Base-by-base conservation (phyloP, 2,888 invertebrate species). In the Pristionchus mayeri region DNA sequence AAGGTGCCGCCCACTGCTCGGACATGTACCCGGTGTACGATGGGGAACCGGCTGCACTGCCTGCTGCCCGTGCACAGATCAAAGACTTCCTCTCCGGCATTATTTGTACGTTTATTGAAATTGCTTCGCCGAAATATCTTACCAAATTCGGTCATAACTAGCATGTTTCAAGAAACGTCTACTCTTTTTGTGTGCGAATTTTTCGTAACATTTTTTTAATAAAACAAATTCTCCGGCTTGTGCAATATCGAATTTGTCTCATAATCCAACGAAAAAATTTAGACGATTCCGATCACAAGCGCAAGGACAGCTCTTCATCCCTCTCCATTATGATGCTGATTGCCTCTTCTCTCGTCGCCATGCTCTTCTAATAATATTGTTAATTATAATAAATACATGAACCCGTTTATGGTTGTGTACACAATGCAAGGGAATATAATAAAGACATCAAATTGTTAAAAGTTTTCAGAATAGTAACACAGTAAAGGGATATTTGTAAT, bases 21-120 rank as follows among this genome's bases (percentile, higher is more conserved):
- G 91, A 91, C 78, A 91, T 91, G 91, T 91, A 91, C 80, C 88
- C 90, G 7, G 76, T 85, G 0, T 90, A 90, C 84, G 88, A 85
- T 30, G 88, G 87, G 0, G 91, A 91, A 48, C 91, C 91, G 3
- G 50, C 52, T 1, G 87, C 87, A 9, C 79, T 91, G 34, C 84
- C 87, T 16, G 89, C 87, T 7, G 90, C 90, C 0, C 85, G 91
- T 7, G 48, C 63, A 21, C 48, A 85, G n/a, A 78, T 87, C 37
- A 54, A 80, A 37, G 80, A 80, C 16, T 80, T 80, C 57, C 57
- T 80, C 1, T 80, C 80, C 1, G 80, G 80, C 54, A 54, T 79
- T 18, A 79, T 79, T n/a, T 79, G 78, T 78, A 30, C 7, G 78
- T 52, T 78, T 34, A 34, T 57, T 24, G 24, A 21, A 21, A 6